A percentile compares a stretch with the other conserved stretches of the same genome.
Evolutionary conservation across 2,113 vertebrate species (phyloP).

Genomic region (Deroptyus accipitrinus): DNA sequence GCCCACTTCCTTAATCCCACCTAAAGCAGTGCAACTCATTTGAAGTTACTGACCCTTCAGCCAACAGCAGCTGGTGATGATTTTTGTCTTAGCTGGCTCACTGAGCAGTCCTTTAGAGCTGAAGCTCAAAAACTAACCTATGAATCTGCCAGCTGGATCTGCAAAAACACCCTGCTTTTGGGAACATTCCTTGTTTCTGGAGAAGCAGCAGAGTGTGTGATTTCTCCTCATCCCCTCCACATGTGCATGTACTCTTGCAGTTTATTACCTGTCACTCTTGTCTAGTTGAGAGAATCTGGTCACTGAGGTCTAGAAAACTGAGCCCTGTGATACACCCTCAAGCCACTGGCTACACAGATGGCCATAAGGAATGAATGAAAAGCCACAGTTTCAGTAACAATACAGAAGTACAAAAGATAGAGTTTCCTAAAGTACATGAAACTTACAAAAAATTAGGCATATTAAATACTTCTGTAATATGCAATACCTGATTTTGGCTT

Average conservation of each 20-base stretch:
- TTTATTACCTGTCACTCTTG: neutral
- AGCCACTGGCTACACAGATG: neutral
- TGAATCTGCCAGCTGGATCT: neutral
- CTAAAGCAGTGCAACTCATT: neutral
- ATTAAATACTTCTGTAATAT: neutral
- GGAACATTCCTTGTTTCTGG: neutral
- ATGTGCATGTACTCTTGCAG: neutral
- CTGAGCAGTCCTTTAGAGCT: neutral
- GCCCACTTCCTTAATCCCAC: neutral
- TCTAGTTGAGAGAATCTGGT: neutral
- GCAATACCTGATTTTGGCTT: constrained; percentile 67
- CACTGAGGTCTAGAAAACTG: neutral
- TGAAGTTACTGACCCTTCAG: neutral
- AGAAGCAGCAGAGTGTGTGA: neutral
- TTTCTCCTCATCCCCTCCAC: neutral
- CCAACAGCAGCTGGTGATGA: neutral
- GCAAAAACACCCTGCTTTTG: neutral
- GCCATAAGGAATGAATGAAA: neutral
- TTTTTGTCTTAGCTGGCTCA: neutral
- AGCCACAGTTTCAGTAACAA: neutral
- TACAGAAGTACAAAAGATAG: accelerated
- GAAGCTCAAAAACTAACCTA: neutral
- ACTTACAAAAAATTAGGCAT: neutral
- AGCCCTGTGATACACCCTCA: accelerated
- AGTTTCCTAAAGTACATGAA: neutral